phyloP scores from a whole-genome alignment of 92 coral and sea anemone genomes.

The Montipora capitata region DNA sequence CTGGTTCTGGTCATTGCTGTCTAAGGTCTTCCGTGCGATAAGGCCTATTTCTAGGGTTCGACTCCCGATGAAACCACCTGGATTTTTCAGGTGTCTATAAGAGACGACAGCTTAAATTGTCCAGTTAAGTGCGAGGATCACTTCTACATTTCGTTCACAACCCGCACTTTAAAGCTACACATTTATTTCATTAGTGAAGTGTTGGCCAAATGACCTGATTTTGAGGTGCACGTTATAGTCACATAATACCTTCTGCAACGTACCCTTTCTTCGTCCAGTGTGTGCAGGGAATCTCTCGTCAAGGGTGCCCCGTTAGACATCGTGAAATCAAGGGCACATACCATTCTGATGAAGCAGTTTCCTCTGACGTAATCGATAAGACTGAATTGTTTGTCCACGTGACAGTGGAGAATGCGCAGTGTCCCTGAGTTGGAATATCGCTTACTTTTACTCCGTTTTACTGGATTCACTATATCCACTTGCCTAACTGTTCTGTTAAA shows the following conservation, averaged over 20 bases:
- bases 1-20: no score
- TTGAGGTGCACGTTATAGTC: neutral
- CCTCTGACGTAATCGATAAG: slow-evolving; percentile 93
- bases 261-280: slow-evolving; percentile 74
- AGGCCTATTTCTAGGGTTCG: no score
- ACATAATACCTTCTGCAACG: neutral
- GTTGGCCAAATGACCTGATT: neutral
- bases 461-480: slow-evolving; percentile 75
- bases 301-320: slow-evolving; percentile 93
- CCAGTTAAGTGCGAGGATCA: no score
- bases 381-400: slow-evolving; percentile 89
- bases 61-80: no score
- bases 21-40: no score
- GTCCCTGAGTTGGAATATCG: slow-evolving; percentile 82
- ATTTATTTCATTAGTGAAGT: no score
- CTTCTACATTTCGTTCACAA: no score
- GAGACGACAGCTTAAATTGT: no score
- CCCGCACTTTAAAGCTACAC: no score
- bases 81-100: no score
- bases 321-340: slow-evolving; percentile 94
- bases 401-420: slow-evolving; percentile 86
- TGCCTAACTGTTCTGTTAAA: slow-evolving; percentile 67
- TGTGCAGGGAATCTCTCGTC: slow-evolving; percentile 81
- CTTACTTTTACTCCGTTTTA: slow-evolving; percentile 72
- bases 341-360: slow-evolving; percentile 85